A percentile compares a stretch with the other conserved stretches of the same genome.
phyloP scores from a whole-genome alignment of 2,888 invertebrate species.

The Perithous albicinctus region DNA sequence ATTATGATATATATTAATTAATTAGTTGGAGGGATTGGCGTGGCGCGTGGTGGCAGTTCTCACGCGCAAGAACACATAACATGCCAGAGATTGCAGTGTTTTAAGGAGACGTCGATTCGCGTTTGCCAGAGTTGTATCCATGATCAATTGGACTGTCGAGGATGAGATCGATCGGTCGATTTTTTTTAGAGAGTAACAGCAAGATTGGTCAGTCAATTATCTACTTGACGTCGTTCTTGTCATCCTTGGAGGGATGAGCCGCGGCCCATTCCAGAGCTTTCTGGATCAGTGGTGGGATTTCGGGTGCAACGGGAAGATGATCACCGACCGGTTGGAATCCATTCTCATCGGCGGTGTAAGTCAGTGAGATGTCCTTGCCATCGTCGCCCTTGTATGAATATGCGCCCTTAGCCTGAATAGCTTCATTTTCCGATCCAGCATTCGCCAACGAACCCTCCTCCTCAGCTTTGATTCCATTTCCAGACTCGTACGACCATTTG shows the following conservation, averaged over 20 bases:
- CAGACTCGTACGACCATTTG: conserved; percentile 83
- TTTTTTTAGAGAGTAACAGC: not conserved
- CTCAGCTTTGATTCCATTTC: conserved; percentile 84
- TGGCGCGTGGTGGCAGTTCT: not conserved
- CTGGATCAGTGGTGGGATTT: conserved; percentile 82
- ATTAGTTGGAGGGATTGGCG: conserved; percentile 20
- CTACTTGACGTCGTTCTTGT: conserved; percentile 63
- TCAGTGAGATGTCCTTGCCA: conserved; percentile 81
- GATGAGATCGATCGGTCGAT: conserved; percentile 62
- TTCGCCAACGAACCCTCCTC: conserved; percentile 82
- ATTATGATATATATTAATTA: conserved; percentile 28
- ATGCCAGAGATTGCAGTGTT: not conserved
- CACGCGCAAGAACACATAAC: conserved; percentile 4
- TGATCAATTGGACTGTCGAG: conserved; percentile 57
- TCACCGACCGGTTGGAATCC: conserved; percentile 84
- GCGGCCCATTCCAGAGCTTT: conserved; percentile 81
- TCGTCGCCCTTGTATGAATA: conserved; percentile 83
- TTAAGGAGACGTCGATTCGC: conserved; percentile 3
- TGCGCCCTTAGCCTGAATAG: conserved; percentile 80
- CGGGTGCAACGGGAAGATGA: conserved; percentile 83
- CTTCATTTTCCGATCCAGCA: conserved; percentile 79
- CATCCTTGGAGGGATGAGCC: conserved; percentile 75
- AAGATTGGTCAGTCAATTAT: conserved; percentile 15
- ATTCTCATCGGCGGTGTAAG: conserved; percentile 83
- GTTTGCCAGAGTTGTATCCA: conserved; percentile 40